These are phyloP conservation scores for Caenorhabditis elegans DNA, from an alignment of 1,140 invertebrate species.

Conservation along the genomic window WBcel235 BX284604.4:6162001-6162500, in stretches of 20 bases:
- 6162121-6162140: conserved; percentile 74
- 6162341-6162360: conserved; percentile 66
- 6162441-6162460: conserved; percentile 76
- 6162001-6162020: too few species aligned
- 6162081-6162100: conserved; percentile 60
- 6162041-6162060: conserved; percentile 95
- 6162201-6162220: conserved; percentile 94
- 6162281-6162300: conserved; percentile 80
- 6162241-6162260: conserved; percentile 80
- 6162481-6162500: conserved; percentile 97
- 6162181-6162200: conserved; percentile 94
- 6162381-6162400: conserved; percentile 77
- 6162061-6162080: conserved; percentile 87
- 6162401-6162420: conserved; percentile 98
- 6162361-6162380: conserved; percentile 59
- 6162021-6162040: conserved; percentile 87
- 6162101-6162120: conserved; percentile 21
- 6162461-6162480: conserved; percentile 97
- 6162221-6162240: conserved; percentile 98
- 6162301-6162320: conserved; percentile 63
- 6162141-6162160: conserved; percentile 93
- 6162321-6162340: conserved; percentile 70
- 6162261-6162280: conserved; percentile 75
- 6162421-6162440: conserved; percentile 81
- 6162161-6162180: conserved; percentile 93